These are phyloP conservation scores for Rutpela maculata DNA, from an alignment of 2,888 invertebrate genomes.

Conservation along the genomic window DNA sequence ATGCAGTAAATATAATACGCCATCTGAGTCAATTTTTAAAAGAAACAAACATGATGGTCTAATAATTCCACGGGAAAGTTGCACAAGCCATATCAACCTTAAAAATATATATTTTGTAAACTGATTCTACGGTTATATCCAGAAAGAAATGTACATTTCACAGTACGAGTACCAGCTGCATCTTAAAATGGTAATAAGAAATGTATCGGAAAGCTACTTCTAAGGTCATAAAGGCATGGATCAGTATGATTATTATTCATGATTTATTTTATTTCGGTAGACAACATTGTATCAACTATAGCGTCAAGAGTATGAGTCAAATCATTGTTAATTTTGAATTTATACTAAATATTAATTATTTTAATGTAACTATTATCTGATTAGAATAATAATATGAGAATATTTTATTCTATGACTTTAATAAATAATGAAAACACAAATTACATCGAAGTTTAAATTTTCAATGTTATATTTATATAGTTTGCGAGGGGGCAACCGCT, in stretches of 20 bases:
- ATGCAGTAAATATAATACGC: not conserved
- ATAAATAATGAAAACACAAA: too few species aligned
- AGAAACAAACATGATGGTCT: not conserved
- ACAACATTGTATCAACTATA: too few species aligned
- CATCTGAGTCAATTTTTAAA: not conserved
- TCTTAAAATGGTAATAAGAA: constrained; percentile 9
- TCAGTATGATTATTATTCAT: constrained; percentile 12
- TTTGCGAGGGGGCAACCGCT: too few species aligned
- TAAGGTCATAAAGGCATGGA: constrained; percentile 1
- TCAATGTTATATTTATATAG: too few species aligned
- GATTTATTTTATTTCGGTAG: constrained; percentile 10
- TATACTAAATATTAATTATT: too few species aligned
- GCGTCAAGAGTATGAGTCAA: too few species aligned
- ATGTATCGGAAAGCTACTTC: constrained; percentile 2
- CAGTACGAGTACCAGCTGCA: constrained; percentile 19
- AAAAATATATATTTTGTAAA: constrained; percentile 20
- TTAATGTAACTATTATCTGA: too few species aligned
- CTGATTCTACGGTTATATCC: constrained; percentile 8
- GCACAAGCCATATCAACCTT: not conserved
- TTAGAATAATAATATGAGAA: too few species aligned
- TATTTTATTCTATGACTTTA: too few species aligned
- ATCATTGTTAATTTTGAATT: too few species aligned
- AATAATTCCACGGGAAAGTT: not conserved
- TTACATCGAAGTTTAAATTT: too few species aligned
- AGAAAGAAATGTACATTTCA: constrained; percentile 28